A percentile compares a stretch with the other conserved stretches of the same genome.
Conservation (phyloP, 2,113 vertebrate species). For the Phylloscopus whistleri region DNA sequence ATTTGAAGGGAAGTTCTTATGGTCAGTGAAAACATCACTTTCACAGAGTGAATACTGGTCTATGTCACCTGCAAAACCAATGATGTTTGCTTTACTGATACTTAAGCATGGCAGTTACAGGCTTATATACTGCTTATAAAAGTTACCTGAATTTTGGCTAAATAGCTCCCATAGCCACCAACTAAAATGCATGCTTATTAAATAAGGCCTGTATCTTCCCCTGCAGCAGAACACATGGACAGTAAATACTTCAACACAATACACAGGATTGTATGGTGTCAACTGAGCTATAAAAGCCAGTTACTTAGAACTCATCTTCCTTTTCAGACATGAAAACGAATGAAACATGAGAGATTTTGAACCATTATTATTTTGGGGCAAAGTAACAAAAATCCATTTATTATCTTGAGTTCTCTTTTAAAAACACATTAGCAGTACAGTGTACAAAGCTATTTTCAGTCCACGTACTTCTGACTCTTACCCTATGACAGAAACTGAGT, state of each 20-base stretch:
- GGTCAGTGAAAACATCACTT: background rate
- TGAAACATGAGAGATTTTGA: background rate
- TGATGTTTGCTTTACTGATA: background rate
- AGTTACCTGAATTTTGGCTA: background rate
- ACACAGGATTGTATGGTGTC: rapidly evolving
- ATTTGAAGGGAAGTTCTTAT: background rate
- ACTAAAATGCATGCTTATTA: background rate
- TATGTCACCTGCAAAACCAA: background rate
- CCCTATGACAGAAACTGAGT: background rate
- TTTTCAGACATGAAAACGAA: background rate
- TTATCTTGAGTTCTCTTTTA: background rate
- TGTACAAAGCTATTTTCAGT: background rate
- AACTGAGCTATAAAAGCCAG: background rate
- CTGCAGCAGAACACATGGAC: background rate
- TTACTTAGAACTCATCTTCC: background rate
- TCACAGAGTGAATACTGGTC: background rate
- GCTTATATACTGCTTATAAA: background rate
- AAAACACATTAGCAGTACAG: background rate
- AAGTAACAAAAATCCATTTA: background rate
- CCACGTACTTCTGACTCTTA: background rate
- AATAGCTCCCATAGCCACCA: background rate
- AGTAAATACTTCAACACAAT: background rate
- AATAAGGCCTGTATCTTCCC: background rate
- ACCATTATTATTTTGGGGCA: background rate
- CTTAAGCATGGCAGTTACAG: background rate